Conservation (phyloP, 2,113 vertebrate species). For the Phoxinus phoxinus region DNA sequence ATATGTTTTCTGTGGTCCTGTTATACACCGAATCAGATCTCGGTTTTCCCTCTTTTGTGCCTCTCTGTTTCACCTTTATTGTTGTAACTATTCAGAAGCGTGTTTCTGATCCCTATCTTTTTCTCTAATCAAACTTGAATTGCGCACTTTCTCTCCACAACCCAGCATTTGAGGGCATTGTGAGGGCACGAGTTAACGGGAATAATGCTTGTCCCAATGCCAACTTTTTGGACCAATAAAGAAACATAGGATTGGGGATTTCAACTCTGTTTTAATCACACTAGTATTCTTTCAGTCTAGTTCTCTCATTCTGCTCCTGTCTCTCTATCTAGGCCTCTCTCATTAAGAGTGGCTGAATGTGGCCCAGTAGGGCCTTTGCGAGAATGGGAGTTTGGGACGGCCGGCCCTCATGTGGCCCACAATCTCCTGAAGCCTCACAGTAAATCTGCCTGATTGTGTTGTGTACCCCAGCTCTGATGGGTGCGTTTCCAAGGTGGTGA, state of each 20-base stretch:
- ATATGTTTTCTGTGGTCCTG: not conserved
- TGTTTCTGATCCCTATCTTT: not conserved
- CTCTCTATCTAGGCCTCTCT: conserved; percentile 54
- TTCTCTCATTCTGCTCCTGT: not conserved
- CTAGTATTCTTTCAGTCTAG: conserved; percentile 1
- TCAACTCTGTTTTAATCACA: conserved; percentile 27
- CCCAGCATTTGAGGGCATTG: not conserved
- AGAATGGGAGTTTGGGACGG: conserved; percentile 73
- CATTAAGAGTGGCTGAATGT: conserved; percentile 79
- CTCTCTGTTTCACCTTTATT: not conserved
- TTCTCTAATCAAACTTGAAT: not conserved
- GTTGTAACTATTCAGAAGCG: not conserved
- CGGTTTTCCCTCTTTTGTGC: not conserved
- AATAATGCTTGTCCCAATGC: not conserved
- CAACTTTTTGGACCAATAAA: conserved; percentile 2
- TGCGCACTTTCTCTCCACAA: not conserved
- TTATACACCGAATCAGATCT: not conserved
- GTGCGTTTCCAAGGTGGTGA: conserved; percentile 82
- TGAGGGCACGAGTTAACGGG: conserved; percentile 6
- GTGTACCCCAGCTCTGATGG: conserved; percentile 73
- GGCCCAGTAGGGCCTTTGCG: conserved; percentile 78
- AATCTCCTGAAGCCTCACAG: conserved; percentile 70
- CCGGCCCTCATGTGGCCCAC: conserved; percentile 66
- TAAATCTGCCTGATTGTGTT: conserved; percentile 84
- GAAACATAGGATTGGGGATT: not conserved